A percentile compares a stretch with the other conserved stretches of the same genome.
Conservation (phyloP, 2,113 vertebrate genomes). For the Noctilio leporinus region DNA sequence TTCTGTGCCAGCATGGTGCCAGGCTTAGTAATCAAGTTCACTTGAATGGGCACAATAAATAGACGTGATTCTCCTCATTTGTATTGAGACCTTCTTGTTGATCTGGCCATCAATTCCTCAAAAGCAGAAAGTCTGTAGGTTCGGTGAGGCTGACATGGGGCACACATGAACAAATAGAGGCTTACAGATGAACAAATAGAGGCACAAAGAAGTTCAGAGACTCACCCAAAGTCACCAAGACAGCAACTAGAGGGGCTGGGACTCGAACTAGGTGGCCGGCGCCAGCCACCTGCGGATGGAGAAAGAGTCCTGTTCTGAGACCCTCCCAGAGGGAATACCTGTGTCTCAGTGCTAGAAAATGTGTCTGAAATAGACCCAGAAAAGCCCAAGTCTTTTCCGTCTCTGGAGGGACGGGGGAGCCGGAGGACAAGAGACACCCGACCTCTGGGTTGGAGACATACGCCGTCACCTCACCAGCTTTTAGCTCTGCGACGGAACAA, state of each 20-base stretch:
- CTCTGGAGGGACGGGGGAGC: too few relatives aligned
- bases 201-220: background rate
- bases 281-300: background rate
- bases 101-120: background rate
- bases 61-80: background rate
- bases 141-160: background rate
- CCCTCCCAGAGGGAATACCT: background rate
- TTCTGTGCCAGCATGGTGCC: too few relatives aligned
- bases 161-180: too few relatives aligned
- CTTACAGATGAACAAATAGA: background rate
- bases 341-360: background rate
- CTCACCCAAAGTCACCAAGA: background rate
- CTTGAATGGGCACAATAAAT: background rate
- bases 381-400: background rate
- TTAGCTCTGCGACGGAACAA: accelerated
- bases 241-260: background rate
- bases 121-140: background rate
- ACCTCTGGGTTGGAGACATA: background rate
- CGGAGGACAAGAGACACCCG: background rate
- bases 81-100: background rate
- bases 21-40: background rate
- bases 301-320: background rate
- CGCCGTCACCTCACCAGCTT: background rate
- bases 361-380: background rate
- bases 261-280: too few relatives aligned